Evolutionary conservation across 2,888 invertebrate genomes (phyloP).

Genomic region (Prenolepis imparis): DNA sequence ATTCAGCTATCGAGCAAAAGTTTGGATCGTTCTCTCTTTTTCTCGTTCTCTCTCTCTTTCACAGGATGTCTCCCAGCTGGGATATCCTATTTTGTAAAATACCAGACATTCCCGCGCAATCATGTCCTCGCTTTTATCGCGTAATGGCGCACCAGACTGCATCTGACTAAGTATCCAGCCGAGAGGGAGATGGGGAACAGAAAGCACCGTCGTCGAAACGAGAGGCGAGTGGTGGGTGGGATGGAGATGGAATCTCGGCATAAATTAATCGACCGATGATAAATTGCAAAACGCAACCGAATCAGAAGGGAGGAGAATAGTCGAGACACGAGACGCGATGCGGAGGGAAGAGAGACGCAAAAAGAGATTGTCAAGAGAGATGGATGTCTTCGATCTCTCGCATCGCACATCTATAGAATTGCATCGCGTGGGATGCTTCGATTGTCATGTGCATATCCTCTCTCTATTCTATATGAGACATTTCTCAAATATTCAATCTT

Average conservation of each 20-base stretch:
- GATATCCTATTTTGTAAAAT: constrained; percentile 56
- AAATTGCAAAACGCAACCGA: constrained; percentile 77
- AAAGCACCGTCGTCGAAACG: constrained; percentile 41
- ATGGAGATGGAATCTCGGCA: constrained; percentile 74
- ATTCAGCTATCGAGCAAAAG: constrained; percentile 32
- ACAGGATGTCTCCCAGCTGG: constrained; percentile 42
- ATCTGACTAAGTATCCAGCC: constrained; percentile 51
- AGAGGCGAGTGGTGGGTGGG: constrained; percentile 48
- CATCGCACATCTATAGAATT: constrained; percentile 49
- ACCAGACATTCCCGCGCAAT: constrained; percentile 51
- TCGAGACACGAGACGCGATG: constrained; percentile 57
- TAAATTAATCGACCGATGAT: constrained; percentile 84
- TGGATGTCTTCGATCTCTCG: constrained; percentile 78
- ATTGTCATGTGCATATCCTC: constrained; percentile 43
- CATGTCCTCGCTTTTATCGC: constrained; percentile 56
- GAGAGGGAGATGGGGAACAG: constrained; percentile 9
- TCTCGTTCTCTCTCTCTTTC: background rate
- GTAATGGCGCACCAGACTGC: constrained; percentile 41
- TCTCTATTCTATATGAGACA: background rate
- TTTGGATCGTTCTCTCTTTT: constrained; percentile 21
- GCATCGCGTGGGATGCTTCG: constrained; percentile 55
- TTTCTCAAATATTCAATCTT: constrained; percentile 12
- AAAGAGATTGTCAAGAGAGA: constrained; percentile 82
- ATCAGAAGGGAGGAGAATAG: constrained; percentile 65
- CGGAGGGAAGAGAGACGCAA: constrained; percentile 69